phyloP scores from a whole-genome alignment of 2,888 invertebrate genomes.

The Notocelia uddmanniana region DNA sequence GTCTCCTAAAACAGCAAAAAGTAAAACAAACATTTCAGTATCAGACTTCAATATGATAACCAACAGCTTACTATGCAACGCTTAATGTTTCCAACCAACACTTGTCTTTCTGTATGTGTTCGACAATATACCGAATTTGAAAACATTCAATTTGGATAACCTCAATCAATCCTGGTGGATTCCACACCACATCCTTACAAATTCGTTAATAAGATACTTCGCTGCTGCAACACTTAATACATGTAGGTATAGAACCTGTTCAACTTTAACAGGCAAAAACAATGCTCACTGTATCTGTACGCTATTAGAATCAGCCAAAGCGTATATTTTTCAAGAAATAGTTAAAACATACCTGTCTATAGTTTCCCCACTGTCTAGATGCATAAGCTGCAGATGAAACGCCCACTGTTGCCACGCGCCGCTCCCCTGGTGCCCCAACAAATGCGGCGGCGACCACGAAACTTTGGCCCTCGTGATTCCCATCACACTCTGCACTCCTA shows the following conservation, averaged over 20 bases:
- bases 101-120: too few relatives aligned
- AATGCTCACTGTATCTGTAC: too few relatives aligned
- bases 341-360: slow-evolving; percentile 68
- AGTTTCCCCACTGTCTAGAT: slow-evolving; percentile 70
- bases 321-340: too few relatives aligned
- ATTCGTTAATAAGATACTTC: too few relatives aligned
- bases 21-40: not conserved
- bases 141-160: not conserved
- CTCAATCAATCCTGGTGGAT: too few relatives aligned
- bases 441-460: slow-evolving; percentile 93
- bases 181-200: too few relatives aligned
- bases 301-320: too few relatives aligned
- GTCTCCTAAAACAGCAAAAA: slow-evolving; percentile 59
- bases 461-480: slow-evolving; percentile 91
- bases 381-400: slow-evolving; percentile 90
- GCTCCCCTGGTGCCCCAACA: slow-evolving; percentile 90
- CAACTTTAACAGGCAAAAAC: too few relatives aligned
- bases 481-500: slow-evolving; percentile 92
- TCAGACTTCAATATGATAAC: not conserved
- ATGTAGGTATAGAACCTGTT: too few relatives aligned
- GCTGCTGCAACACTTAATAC: too few relatives aligned
- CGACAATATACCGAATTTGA: too few relatives aligned
- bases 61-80: not conserved
- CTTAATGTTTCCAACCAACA: too few relatives aligned
- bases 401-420: slow-evolving; percentile 91